phyloP scores from a whole-genome alignment of 2,113 vertebrate species.

The Falco punctatus region DNA sequence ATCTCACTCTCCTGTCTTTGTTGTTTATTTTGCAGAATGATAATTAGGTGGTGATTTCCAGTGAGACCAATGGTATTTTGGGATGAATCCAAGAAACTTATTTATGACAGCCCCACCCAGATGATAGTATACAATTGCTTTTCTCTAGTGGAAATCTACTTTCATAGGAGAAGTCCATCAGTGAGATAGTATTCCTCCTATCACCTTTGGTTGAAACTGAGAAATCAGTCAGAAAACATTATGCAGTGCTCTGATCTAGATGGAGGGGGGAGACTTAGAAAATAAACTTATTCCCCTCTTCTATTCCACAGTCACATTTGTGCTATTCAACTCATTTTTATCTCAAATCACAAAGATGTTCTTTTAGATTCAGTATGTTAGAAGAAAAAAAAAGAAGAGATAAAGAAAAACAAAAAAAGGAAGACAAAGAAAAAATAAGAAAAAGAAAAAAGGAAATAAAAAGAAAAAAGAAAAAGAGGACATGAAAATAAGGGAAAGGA shows the following conservation, averaged over 20 bases:
- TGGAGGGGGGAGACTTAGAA: background rate
- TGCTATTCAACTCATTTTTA: background rate
- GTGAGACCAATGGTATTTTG: background rate
- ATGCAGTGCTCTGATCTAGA: background rate
- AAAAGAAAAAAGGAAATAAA: too few relatives aligned
- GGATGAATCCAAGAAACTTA: background rate
- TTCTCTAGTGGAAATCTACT: background rate
- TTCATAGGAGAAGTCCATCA: background rate
- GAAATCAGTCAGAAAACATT: background rate
- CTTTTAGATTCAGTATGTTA: background rate
- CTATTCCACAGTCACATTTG: background rate
- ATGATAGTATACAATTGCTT: background rate
- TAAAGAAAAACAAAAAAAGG: too few relatives aligned
- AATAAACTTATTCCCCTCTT: background rate
- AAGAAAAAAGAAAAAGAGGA: rapidly evolving
- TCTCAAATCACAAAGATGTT: background rate
- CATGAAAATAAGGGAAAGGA: background rate
- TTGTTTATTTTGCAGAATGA: background rate
- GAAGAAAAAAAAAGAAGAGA: too few relatives aligned
- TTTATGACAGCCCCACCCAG: background rate
- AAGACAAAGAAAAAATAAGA: too few relatives aligned
- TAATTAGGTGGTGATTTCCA: background rate
- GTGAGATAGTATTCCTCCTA: background rate
- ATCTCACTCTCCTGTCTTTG: background rate
- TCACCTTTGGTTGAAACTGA: background rate